phyloP scores from a whole-genome alignment of 2,888 invertebrate genomes.

The Diogma glabrata region DNA sequence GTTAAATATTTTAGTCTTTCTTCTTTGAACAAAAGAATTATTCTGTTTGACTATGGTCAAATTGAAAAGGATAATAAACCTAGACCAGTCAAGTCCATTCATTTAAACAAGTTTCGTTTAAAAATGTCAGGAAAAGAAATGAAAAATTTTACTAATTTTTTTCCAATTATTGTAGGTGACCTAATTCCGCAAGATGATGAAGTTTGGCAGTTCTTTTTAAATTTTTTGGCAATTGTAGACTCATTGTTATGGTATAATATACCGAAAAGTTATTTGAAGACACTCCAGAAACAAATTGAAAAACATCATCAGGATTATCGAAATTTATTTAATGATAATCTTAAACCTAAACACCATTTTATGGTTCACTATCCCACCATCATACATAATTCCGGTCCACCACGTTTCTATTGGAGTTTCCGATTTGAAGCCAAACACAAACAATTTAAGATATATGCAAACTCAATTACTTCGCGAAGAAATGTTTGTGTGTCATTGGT shows the following conservation, averaged over 20 bases:
- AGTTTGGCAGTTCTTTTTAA: neutral
- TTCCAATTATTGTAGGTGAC: neutral
- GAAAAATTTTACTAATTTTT: neutral
- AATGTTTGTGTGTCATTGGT: conserved; percentile 11
- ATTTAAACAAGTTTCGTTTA: neutral
- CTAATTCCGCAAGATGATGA: neutral
- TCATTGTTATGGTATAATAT: neutral
- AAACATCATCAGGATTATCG: neutral
- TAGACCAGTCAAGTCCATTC: neutral
- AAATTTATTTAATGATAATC: neutral
- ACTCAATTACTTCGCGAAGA: conserved; percentile 9
- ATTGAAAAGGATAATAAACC: neutral
- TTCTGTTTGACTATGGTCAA: neutral
- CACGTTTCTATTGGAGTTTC: conserved; percentile 7
- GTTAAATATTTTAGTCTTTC: neutral
- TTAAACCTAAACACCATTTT: conserved; percentile 2
- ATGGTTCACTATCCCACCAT: neutral
- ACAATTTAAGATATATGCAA: conserved; percentile 11
- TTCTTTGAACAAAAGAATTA: neutral
- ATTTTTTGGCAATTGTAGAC: neutral
- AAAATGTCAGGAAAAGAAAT: neutral
- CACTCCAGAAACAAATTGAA: conserved; percentile 17
- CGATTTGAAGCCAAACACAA: conserved; percentile 10
- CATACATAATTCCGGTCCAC: neutral
- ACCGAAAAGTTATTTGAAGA: conserved; percentile 21